A percentile compares a stretch with the other conserved stretches of the same genome.
phyloP scores from a whole-genome alignment of 2,888 invertebrate genomes.

The Sepiola atlantica region DNA sequence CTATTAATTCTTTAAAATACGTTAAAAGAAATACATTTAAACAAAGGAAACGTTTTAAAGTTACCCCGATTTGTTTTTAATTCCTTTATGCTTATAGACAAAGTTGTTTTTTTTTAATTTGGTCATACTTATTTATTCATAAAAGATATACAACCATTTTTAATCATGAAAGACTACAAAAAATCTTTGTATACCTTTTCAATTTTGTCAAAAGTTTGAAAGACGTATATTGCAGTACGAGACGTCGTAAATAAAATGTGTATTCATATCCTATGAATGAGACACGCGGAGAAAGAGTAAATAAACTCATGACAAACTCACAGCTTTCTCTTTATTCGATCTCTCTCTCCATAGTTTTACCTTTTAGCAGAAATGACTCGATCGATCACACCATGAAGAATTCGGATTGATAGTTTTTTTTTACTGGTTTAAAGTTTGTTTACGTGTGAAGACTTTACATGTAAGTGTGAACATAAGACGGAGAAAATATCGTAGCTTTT shows the following conservation, averaged over 20 bases:
- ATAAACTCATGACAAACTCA: background rate
- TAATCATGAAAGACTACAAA: no score
- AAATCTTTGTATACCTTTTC: no score
- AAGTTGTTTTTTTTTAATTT: no score
- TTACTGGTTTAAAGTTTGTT: background rate
- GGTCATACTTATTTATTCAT: no score
- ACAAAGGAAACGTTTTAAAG: no score
- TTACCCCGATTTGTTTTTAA: no score
- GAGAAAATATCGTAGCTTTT: no score
- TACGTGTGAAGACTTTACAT: background rate
- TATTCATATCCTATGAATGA: background rate
- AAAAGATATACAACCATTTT: no score
- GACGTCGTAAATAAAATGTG: background rate
- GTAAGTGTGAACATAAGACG: background rate
- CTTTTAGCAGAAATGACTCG: constrained; percentile 2
- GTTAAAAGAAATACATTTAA: no score
- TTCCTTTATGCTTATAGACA: no score
- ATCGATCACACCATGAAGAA: background rate
- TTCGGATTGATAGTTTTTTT: background rate
- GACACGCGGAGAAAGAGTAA: background rate
- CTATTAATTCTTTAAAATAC: no score
- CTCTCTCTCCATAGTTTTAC: constrained; percentile 8
- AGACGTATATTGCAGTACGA: background rate
- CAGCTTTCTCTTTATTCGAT: background rate
- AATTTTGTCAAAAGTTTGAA: constrained; percentile 9